Percentiles rank a stretch among this genome's conserved stretches.
phyloP scores from a whole-genome alignment of 2,113 vertebrate genomes.

The Oreochromis spilurus region DNA sequence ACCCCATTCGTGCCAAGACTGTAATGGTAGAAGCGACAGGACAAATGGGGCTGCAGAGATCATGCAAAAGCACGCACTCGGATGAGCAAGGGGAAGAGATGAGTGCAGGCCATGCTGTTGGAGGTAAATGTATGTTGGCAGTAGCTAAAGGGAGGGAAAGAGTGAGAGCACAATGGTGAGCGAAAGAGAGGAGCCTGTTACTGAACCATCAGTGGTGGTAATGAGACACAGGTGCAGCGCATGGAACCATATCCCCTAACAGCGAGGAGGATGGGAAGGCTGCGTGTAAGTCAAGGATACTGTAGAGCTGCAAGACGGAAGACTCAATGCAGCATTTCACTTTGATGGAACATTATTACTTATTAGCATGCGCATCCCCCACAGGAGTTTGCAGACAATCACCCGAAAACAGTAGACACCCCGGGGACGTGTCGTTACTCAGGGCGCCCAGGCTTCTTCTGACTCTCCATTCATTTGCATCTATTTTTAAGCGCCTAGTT shows the following conservation, averaged over 20 bases:
- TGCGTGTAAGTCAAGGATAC: slow-evolving; percentile 5
- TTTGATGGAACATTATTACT: slow-evolving; percentile 53
- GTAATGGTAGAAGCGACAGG: slow-evolving; percentile 15
- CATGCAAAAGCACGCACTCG: neutral
- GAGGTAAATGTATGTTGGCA: slow-evolving; percentile 66
- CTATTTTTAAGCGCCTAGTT: slow-evolving; percentile 34
- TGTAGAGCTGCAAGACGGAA: neutral
- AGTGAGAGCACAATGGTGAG: slow-evolving; percentile 19
- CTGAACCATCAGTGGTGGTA: slow-evolving; percentile 52
- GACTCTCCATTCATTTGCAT: slow-evolving; percentile 31
- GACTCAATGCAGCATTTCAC: slow-evolving; percentile 18
- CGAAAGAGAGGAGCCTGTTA: slow-evolving; percentile 37
- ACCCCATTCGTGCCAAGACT: slow-evolving; percentile 11
- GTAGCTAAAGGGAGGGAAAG: slow-evolving; percentile 51
- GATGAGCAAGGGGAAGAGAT: slow-evolving; percentile 7
- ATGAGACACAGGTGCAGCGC: slow-evolving; percentile 65
- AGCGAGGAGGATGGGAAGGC: neutral
- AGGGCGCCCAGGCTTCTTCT: neutral
- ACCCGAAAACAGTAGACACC: slow-evolving; percentile 36
- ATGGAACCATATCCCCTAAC: slow-evolving; percentile 16
- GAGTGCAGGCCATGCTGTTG: slow-evolving; percentile 13
- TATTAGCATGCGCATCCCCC: slow-evolving; percentile 28
- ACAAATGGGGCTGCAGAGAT: slow-evolving; percentile 13
- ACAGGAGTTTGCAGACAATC: slow-evolving; percentile 40
- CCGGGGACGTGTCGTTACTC: slow-evolving; percentile 31